phyloP scores from a whole-genome alignment of 2,797 vertebrate genomes.

The Octomys mimax region DNA sequence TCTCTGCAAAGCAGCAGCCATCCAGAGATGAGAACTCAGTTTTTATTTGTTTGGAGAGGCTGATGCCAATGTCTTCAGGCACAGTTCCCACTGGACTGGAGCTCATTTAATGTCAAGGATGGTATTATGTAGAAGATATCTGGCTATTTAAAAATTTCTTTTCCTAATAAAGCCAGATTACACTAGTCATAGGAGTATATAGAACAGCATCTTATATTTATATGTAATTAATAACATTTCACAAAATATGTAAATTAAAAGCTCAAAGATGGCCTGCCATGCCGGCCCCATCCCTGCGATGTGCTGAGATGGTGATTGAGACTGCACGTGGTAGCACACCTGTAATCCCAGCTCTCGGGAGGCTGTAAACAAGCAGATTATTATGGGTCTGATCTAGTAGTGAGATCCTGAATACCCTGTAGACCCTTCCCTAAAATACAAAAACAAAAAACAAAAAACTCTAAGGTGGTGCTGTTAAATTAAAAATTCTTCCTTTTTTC shows the following conservation, averaged over 20 bases:
- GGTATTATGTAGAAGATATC: neutral
- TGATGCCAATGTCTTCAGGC: neutral
- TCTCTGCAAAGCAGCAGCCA: neutral
- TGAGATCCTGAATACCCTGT: too few species aligned
- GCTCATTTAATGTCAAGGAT: neutral
- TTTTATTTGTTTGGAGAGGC: neutral
- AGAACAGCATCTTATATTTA: neutral
- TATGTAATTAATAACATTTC: neutral
- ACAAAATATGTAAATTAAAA: slow-evolving; percentile 4
- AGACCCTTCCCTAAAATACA: too few species aligned
- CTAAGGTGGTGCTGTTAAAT: neutral
- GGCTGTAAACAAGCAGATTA: too few species aligned
- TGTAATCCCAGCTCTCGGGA: too few species aligned
- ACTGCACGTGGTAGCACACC: too few species aligned
- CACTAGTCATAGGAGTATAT: neutral
- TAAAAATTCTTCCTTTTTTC: neutral
- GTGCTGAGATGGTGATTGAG: too few species aligned
- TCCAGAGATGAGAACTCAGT: neutral
- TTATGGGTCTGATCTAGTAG: too few species aligned
- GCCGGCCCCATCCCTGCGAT: too few species aligned
- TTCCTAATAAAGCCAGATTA: slow-evolving; percentile 2
- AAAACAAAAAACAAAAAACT: neutral
- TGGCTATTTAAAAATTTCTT: slow-evolving; percentile 2
- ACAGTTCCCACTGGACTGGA: neutral
- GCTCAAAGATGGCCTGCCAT: neutral